Evolutionary conservation across 2,113 vertebrate species (phyloP), one percentile per base, ranked within the genome.

Genomic region (Geococcyx californianus): DNA sequence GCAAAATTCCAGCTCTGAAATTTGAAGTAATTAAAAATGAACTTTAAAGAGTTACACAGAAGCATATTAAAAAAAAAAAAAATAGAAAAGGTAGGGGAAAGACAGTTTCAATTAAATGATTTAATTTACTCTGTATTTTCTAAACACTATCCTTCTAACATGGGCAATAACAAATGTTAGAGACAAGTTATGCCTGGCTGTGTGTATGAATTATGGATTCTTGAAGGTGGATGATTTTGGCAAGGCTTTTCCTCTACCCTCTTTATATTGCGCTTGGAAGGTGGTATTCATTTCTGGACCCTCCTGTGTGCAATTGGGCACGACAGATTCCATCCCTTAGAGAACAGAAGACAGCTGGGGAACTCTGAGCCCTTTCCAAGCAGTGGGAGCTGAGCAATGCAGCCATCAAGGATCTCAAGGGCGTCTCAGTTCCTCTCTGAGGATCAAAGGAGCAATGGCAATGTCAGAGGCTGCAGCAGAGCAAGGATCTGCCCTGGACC

Each of bases 241-340:
- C 0, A 3, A 33, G 49, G 3, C 8, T 44, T 31, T 42, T 10
- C 4, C 16, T 4, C 6, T 26, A 3, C 5, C 5, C 3, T 23
- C 7, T 33, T 66, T 81, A 36, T 62, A 59, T 6, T 1, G 16
- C 26, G 16, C 8, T 16, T 91, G 55, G 18, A 58, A 77, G 55
- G 9, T 56, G 13, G 13, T 13, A 55, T 58, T 79, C 0, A 26
- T 72, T 92, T 89, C 28, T 82, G 20, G 47, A 47, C 16, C 3
- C 31, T 87, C 23, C 25, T 72, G 33, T 55, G 44, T 63, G 34
- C 38, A 78, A n/a, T 0, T 26, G 23, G 29, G 16, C 24, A 74
- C 70, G 68, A 89, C 66, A 73, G 9, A 10, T 1, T 0, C 38
- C 23, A 64, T 60, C 47, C 18, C 63, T 7, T 42, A 11, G 62